These are phyloP conservation scores for Campopleginae sp. DNA, from an alignment of 2,888 invertebrate genomes.

Conservation along the genomic window DNA sequence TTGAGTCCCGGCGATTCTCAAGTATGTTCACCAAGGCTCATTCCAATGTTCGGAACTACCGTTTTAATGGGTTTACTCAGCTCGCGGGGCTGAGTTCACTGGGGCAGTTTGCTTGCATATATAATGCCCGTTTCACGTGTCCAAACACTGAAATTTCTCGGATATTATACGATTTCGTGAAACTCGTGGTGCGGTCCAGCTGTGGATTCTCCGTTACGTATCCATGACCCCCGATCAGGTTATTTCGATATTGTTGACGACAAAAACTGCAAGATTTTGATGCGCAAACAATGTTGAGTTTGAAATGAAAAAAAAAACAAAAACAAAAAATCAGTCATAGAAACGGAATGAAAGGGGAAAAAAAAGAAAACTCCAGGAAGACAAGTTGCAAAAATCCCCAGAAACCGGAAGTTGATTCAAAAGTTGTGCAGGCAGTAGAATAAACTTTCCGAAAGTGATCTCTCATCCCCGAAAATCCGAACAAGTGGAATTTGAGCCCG, in stretches of 20 bases:
- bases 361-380: not conserved
- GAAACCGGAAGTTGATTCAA: conserved; percentile 38
- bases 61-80: conserved; percentile 64
- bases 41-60: conserved; percentile 48
- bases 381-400: conserved; percentile 36
- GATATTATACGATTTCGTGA: conserved; percentile 64
- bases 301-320: too few relatives aligned
- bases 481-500: not conserved
- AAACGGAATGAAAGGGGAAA: not conserved
- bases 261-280: not conserved
- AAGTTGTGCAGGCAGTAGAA: conserved; percentile 5
- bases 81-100: conserved; percentile 45
- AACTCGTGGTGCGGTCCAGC: conserved; percentile 51
- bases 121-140: conserved; percentile 60
- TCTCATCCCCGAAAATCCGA: conserved; percentile 15
- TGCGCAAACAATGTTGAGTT: too few relatives aligned
- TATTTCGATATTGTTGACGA: conserved; percentile 25
- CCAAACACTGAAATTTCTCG: conserved; percentile 62
- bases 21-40: conserved; percentile 34
- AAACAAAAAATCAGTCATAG: too few relatives aligned
- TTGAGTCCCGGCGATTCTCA: conserved; percentile 20
- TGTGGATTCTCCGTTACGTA: conserved; percentile 18
- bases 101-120: conserved; percentile 44
- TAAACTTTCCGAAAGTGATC: conserved; percentile 38
- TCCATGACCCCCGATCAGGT: not conserved